phyloP scores from a whole-genome alignment of 2,888 invertebrate genomes.

The Drosophila pseudotalamancana region DNA sequence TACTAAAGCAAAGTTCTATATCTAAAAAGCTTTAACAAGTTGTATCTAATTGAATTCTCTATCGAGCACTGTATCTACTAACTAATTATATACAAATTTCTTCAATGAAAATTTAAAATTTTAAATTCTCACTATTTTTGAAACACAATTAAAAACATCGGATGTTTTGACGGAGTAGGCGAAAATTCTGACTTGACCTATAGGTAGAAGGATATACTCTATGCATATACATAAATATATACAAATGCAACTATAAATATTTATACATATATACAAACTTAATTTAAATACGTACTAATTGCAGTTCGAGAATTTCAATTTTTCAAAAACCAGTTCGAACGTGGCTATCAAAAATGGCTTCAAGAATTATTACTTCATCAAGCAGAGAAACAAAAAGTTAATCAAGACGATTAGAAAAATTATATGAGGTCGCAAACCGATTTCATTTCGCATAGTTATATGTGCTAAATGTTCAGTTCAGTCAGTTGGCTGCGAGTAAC shows the following conservation, averaged over 20 bases:
- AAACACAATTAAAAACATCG: slow-evolving; percentile 3
- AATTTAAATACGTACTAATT: slow-evolving; percentile 37
- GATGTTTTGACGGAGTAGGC: slow-evolving; percentile 12
- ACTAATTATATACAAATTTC: slow-evolving; percentile 33
- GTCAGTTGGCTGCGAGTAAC: no score
- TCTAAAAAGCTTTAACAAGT: slow-evolving; percentile 21
- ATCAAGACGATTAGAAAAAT: slow-evolving; percentile 66
- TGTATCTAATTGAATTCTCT: slow-evolving; percentile 23
- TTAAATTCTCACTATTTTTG: slow-evolving; percentile 10
- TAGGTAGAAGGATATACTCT: slow-evolving; percentile 20
- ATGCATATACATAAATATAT: slow-evolving; percentile 35
- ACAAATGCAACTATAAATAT: slow-evolving; percentile 22
- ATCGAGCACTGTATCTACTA: slow-evolving; percentile 35
- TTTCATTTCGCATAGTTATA: slow-evolving; percentile 13
- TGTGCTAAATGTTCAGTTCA: background rate
- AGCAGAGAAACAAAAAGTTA: slow-evolving; percentile 58
- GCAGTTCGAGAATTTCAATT: slow-evolving; percentile 70
- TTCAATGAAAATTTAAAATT: slow-evolving; percentile 24
- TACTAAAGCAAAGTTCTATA: slow-evolving; percentile 10
- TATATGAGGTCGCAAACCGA: slow-evolving; percentile 43
- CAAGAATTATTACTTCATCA: slow-evolving; percentile 49
- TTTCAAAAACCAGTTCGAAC: slow-evolving; percentile 45
- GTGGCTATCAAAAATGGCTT: slow-evolving; percentile 40
- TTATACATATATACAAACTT: slow-evolving; percentile 27
- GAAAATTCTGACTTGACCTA: slow-evolving; percentile 38